Base-by-base conservation (phyloP, 1,140 invertebrate species). In the Drosophila carrolli region DNA sequence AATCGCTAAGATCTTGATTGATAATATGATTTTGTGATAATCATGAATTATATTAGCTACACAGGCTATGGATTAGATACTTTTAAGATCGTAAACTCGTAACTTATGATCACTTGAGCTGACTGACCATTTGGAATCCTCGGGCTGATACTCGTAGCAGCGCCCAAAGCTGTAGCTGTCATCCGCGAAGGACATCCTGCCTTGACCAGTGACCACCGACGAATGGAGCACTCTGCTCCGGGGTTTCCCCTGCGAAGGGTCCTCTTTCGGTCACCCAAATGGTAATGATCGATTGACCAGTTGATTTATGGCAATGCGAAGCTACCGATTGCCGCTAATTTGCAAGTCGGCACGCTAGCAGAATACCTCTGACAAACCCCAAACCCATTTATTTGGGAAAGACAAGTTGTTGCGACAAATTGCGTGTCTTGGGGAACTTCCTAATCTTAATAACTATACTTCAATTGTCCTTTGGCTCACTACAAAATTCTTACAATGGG, bases 131-230 rank as follows among this genome's bases (percentile, higher is more conserved):
- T 90, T 79, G 14, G 71, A 67, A 38, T 72, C 61, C 8, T 65
- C 63, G 0, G 68, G 68, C 35, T 75, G 81, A 53, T 89, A 90
- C 8, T 78, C 76, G 61, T 89, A 90, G 56, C 73, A 53, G 16
- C 84, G 81, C 41, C 84, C 79, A 59, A 89, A 89, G 53, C 81
- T 89, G 23, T 84, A 89, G 74, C 74, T 85, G 55, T 89, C 84
- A 60, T 89, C 85, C 53, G 74, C 81, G n/a, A 89, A 89, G 32
- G 84, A 89, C 84, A 89, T 89, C 73, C 57, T 88, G 70, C 57
- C 13, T 6, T 7, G 19, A 32, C 32, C 32, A 38, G n/a, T 58
- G 48, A 40, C 51, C 46, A 16, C 19, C 44, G 38, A 8, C 40
- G 11, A 88, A 70, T 76, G 63, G 27, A 41, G 38, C 9, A 8